Evolutionary conservation across 2,113 vertebrate genomes (phyloP).

Genomic region (Datnioides undecimradiatus): DNA sequence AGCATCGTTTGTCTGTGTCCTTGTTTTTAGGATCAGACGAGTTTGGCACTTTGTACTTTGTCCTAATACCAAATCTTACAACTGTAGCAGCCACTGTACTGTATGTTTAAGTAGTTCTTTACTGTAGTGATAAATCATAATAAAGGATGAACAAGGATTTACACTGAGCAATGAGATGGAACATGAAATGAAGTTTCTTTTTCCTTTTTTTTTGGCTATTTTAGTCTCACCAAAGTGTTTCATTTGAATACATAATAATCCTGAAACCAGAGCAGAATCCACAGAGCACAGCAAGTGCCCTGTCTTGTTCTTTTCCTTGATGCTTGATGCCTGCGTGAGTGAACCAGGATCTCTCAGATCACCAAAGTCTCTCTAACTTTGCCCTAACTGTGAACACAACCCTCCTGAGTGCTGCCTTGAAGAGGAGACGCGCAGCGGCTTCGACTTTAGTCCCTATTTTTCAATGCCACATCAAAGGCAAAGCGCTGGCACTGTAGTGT

Average conservation of each 20-base stretch:
- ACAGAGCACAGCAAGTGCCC: neutral
- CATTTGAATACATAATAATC: conserved; percentile 10
- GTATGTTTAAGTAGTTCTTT: neutral
- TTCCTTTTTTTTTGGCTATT: neutral
- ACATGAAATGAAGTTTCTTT: neutral
- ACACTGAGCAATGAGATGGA: neutral
- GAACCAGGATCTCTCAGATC: conserved; percentile 40
- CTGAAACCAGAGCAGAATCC: conserved; percentile 1
- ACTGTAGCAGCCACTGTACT: neutral
- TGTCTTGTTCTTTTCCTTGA: conserved; percentile 12
- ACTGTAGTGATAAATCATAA: neutral
- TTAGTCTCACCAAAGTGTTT: neutral
- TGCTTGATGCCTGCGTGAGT: conserved; percentile 16
- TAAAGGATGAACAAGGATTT: neutral
- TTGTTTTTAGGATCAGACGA: too few relatives aligned
- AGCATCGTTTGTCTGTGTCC: too few relatives aligned
- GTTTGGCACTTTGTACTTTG: too few relatives aligned
- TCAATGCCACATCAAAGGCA: conserved; percentile 25
- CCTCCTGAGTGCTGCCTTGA: conserved; percentile 43
- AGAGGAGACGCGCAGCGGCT: conserved; percentile 36
- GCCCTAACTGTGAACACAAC: conserved; percentile 23
- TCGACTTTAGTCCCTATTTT: neutral
- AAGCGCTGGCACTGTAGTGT: neutral
- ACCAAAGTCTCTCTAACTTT: conserved; percentile 29
- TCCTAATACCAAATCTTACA: neutral